Evolutionary conservation across 2,888 invertebrate genomes (phyloP).

Genomic region (Nymphalis urticae): DNA sequence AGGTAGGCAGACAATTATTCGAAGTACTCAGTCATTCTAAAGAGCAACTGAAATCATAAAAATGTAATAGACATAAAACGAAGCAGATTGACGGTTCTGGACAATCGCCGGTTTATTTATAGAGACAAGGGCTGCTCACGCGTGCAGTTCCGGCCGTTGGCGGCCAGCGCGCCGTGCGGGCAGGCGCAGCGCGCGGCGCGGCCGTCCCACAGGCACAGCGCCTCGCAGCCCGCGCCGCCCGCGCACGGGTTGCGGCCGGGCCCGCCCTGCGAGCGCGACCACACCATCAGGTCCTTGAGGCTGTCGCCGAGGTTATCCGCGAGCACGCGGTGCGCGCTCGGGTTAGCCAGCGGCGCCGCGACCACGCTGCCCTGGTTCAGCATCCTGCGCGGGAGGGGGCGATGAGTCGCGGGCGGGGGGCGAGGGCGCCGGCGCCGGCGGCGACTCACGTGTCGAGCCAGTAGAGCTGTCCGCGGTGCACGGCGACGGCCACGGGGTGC

Average conservation of each 20-base stretch:
- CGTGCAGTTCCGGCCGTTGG: slow-evolving; percentile 85
- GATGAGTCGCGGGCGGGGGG: neutral
- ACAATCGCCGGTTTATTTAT: too few species aligned
- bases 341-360: slow-evolving; percentile 82
- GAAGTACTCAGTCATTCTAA: too few species aligned
- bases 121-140: slow-evolving; percentile 54
- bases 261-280: slow-evolving; percentile 58
- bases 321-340: slow-evolving; percentile 80
- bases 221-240: slow-evolving; percentile 80
- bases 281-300: slow-evolving; percentile 85
- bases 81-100: too few species aligned
- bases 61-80: too few species aligned
- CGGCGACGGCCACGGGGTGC: slow-evolving; percentile 85
- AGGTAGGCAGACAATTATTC: neutral
- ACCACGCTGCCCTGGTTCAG: slow-evolving; percentile 83
- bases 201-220: slow-evolving; percentile 90
- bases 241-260: slow-evolving; percentile 84
- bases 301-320: slow-evolving; percentile 83
- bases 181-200: slow-evolving; percentile 87
- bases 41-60: too few species aligned
- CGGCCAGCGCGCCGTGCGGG: slow-evolving; percentile 88
- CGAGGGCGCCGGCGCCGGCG: neutral
- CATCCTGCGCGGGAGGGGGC: slow-evolving; percentile 44
- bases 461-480: slow-evolving; percentile 84
- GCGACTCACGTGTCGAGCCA: slow-evolving; percentile 90